Conservation (phyloP, 2,888 invertebrate species). For the Aphidius colemani region DNA sequence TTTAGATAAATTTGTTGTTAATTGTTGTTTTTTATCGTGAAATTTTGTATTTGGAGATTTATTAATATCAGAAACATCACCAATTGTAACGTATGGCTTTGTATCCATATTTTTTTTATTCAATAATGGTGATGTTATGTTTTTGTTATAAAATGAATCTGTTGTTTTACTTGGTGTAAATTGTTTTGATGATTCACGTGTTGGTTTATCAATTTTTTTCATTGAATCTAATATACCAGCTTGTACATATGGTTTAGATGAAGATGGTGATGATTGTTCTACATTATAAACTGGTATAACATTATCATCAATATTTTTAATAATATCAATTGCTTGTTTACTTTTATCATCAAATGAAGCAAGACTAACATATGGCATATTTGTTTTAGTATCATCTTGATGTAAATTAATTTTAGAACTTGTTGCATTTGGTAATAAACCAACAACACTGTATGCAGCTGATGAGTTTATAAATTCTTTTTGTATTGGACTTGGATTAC, state of each 20-base stretch:
- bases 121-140: conserved; percentile 34
- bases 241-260: conserved; percentile 48
- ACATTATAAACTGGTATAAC: conserved; percentile 36
- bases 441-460: conserved; percentile 49
- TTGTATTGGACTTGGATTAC: conserved; percentile 52
- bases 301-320: conserved; percentile 36
- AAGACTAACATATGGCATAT: conserved; percentile 46
- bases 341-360: conserved; percentile 47
- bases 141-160: conserved; percentile 8
- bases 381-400: conserved; percentile 38
- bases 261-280: conserved; percentile 23
- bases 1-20: background rate
- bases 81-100: conserved; percentile 47
- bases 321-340: no score
- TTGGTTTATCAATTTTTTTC: conserved; percentile 31
- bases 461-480: conserved; percentile 39
- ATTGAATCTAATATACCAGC: conserved; percentile 43
- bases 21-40: background rate
- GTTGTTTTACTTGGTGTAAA: conserved; percentile 12
- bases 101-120: conserved; percentile 24
- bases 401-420: conserved; percentile 37
- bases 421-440: conserved; percentile 41
- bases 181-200: no score
- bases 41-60: conserved; percentile 24
- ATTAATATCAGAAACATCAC: conserved; percentile 42